A percentile compares a stretch with the other conserved stretches of the same genome.
Evolutionary conservation across 2,113 vertebrate species (phyloP).

Genomic region (Bungarus multicinctus): DNA sequence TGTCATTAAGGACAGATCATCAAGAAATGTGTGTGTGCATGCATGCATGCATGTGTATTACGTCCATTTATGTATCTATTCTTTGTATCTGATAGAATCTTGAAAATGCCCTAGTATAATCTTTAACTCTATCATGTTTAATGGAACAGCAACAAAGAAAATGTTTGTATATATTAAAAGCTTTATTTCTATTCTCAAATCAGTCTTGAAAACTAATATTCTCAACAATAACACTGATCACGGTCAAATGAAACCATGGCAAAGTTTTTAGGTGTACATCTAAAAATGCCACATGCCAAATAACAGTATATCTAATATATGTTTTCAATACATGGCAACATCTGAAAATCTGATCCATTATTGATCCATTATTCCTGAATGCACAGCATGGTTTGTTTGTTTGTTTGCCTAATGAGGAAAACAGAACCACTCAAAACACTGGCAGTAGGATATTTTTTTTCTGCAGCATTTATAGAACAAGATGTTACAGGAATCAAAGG

Average conservation of each 20-base stretch:
- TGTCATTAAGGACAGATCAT: conserved; percentile 8
- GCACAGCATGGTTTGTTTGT: background rate
- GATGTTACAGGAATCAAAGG: background rate
- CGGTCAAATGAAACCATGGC: background rate
- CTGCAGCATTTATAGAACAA: too few relatives aligned
- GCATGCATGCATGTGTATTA: too few relatives aligned
- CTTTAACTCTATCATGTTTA: background rate
- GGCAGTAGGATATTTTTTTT: background rate
- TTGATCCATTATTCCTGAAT: background rate
- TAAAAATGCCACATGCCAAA: background rate
- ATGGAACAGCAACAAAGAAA: background rate
- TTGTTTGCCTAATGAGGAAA: background rate
- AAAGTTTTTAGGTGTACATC: background rate
- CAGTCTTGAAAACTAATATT: background rate
- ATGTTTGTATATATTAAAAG: background rate
- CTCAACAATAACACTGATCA: background rate
- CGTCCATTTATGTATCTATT: background rate
- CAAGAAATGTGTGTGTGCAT: background rate
- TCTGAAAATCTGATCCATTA: background rate
- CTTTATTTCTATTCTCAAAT: background rate
- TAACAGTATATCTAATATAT: background rate
- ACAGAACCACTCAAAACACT: background rate
- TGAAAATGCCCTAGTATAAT: background rate
- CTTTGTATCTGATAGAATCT: background rate
- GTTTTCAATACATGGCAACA: background rate